Evolutionary conservation across 2,888 invertebrate species (phyloP).

Genomic region (Coremacera marginata): DNA sequence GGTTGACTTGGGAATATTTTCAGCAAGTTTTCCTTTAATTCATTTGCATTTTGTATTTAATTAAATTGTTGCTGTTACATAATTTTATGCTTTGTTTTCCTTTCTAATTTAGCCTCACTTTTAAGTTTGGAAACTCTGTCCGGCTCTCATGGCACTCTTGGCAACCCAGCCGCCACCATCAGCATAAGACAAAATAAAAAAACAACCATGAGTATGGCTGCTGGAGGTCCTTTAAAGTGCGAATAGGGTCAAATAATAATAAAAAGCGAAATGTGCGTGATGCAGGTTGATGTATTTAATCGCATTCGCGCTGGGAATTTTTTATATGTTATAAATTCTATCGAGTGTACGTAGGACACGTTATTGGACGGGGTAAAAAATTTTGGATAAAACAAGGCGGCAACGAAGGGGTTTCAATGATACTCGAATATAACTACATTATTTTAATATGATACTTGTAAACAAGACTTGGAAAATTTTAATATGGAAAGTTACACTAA

Average conservation of each 20-base stretch:
- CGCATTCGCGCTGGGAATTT: not conserved
- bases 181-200: too few species aligned
- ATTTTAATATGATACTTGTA: too few species aligned
- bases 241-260: not conserved
- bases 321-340: not conserved
- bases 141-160: not conserved
- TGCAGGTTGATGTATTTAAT: conserved; percentile 12
- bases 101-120: conserved; percentile 20
- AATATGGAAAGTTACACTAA: too few species aligned
- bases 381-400: too few species aligned
- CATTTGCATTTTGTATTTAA: conserved; percentile 36
- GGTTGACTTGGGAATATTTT: not conserved
- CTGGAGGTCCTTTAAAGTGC: not conserved
- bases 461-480: too few species aligned
- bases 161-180: not conserved
- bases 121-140: not conserved
- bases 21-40: conserved; percentile 18
- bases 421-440: too few species aligned
- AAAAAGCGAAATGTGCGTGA: not conserved
- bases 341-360: too few species aligned
- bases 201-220: too few species aligned
- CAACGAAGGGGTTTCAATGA: too few species aligned
- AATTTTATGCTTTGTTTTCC: conserved; percentile 9
- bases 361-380: too few species aligned
- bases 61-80: conserved; percentile 17